Conservation (phyloP, 1,140 invertebrate genomes). For the Portunus trituberculatus region DNA sequence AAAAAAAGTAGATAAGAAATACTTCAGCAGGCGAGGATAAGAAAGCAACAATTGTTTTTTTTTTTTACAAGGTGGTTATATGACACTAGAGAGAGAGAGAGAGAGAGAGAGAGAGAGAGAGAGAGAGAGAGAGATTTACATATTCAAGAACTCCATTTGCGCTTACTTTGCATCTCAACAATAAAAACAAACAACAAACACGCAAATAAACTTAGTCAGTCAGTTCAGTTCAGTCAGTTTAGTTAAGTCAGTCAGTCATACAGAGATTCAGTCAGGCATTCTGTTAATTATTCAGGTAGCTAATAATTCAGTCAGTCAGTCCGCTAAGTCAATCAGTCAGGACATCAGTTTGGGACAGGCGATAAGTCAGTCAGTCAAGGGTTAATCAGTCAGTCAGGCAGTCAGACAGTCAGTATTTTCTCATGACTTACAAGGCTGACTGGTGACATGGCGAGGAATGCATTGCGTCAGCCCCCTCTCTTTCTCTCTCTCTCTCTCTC, state of each 20-base stretch:
- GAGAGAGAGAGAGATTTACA: constrained; percentile 21
- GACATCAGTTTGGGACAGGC: too few relatives aligned
- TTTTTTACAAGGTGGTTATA: too few relatives aligned
- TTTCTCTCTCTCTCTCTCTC: too few relatives aligned
- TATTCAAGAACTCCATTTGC: neutral
- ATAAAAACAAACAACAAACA: too few relatives aligned
- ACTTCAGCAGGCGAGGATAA: too few relatives aligned
- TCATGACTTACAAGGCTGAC: neutral
- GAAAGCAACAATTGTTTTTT: too few relatives aligned
- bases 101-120: constrained; percentile 20
- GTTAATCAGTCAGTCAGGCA: too few relatives aligned
- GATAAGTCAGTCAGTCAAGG: too few relatives aligned
- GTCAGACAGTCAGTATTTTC: neutral
- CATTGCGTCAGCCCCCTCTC: neutral
- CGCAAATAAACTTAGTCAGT: neutral
- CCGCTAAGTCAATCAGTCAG: too few relatives aligned
- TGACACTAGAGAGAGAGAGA: neutral
- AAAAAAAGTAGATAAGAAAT: too few relatives aligned
- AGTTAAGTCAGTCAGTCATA: neutral
- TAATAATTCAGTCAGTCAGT: neutral
- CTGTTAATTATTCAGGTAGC: neutral
- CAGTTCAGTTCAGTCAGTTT: too few relatives aligned
- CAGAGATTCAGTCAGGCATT: neutral
- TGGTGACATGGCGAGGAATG: neutral
- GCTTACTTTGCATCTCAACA: too few relatives aligned